Conservation (phyloP, 2,888 invertebrate genomes). For the Bursaphelenchus okinawaensis region DNA sequence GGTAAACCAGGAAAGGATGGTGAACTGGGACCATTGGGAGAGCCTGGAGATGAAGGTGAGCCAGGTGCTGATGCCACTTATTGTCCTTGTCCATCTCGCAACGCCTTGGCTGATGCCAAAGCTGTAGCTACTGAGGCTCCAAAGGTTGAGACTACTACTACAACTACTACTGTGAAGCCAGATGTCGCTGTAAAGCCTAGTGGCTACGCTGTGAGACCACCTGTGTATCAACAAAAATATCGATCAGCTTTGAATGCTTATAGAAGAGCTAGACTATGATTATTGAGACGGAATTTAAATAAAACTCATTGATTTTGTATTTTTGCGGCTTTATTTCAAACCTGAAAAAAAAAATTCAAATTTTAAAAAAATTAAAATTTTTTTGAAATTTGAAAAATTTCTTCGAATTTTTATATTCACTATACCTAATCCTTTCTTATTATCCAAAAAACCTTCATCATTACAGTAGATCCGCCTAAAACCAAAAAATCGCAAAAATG, state of each 20-base stretch:
- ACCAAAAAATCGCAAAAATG: no score
- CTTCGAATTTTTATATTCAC: no score
- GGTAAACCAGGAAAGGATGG: slow-evolving; percentile 19
- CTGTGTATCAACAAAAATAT: background rate
- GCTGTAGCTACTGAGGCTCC: background rate
- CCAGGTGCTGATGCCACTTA: slow-evolving; percentile 46
- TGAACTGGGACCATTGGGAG: slow-evolving; percentile 10
- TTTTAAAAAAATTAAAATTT: no score
- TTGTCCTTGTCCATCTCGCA: slow-evolving; percentile 39
- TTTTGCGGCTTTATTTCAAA: no score
- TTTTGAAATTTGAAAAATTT: no score
- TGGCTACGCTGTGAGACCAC: background rate
- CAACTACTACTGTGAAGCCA: background rate
- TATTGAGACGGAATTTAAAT: no score
- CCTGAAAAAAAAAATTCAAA: no score
- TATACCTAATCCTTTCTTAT: no score
- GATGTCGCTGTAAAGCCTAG: background rate
- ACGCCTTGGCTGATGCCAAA: background rate
- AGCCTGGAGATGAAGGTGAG: slow-evolving; percentile 25
- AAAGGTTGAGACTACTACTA: background rate
- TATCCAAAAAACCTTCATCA: no score
- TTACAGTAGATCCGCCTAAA: no score
- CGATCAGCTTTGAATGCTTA: background rate
- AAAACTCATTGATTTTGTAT: no score
- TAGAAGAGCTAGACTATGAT: background rate